Base-by-base conservation (phyloP, 2,888 invertebrate species). In the Polymixis lichenea region DNA sequence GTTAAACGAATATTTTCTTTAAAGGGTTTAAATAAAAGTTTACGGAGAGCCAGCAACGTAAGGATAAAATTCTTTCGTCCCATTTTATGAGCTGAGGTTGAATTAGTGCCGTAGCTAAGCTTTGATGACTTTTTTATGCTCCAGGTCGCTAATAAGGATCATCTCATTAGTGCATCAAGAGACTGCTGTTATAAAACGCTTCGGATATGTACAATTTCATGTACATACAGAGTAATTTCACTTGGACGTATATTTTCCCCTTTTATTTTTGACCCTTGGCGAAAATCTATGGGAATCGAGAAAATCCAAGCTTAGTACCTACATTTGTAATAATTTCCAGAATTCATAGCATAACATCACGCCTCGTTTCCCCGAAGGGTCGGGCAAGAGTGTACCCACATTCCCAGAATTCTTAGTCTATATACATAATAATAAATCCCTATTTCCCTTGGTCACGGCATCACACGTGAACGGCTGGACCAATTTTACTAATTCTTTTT, bases 1-100 rank as follows among this genome's bases (percentile, higher is more conserved):
- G n/a, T 51, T n/a, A 56, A 25, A 61, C 2, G 38, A 28, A 61
- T 32, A 67, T 70, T 74, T 80, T 64, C 15, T 46, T 11, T 2
- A 70, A 55, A 51, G 15, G 56, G 69, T 81, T 78, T 61, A 15
- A 65, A 70, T 75, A 22, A 46, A 64, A 75, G 53, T 74, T 84
- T 46, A 62, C 22, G 8, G 43, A n/a, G 32, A 51, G 8, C 25
- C 19, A 43, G 32, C 22, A 55, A 32, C 15, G 56, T 58, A 43
- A 9, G 11, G 46, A 53, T 60, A 9, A 65, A 73, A 73, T 51
- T 49, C 51, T 79, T 80, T 81, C 38, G 28, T 49, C n/a, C 15
- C 56, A 8, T 74, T 74, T 84, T 62, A 79, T 51, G 56, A 62
- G 53, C 22, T 51, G 61, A 49, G 56, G 67, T 80, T 70, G 32